Conservation (phyloP, 2,797 vertebrate genomes). For the Melanotaenia maccullochi region DNA sequence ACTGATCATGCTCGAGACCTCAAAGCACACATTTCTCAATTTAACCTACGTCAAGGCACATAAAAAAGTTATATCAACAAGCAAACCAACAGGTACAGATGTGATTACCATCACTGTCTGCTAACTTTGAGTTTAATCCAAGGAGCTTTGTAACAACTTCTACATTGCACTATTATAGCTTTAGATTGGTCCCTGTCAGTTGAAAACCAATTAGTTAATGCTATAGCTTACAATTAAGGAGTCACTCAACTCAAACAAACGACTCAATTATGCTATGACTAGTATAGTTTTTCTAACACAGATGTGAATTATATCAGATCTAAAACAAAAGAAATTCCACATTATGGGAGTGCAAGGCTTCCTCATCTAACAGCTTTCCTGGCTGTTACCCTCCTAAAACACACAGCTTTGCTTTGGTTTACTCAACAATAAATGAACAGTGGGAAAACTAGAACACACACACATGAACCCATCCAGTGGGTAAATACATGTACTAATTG, state of each 20-base stretch:
- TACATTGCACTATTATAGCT: constrained; percentile 46
- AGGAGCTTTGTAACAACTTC: constrained; percentile 36
- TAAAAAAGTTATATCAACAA: constrained; percentile 5
- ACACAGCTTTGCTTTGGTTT: constrained; percentile 71
- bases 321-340: constrained; percentile 63
- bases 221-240: constrained; percentile 41
- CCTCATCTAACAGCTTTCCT: constrained; percentile 36
- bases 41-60: constrained; percentile 73
- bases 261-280: constrained; percentile 20
- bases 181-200: constrained; percentile 55
- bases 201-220: constrained; percentile 39
- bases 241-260: constrained; percentile 5
- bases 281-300: constrained; percentile 36
- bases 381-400: constrained; percentile 45
- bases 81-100: neutral
- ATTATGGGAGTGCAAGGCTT: constrained; percentile 42
- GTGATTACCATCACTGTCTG: neutral
- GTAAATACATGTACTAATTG: constrained; percentile 50
- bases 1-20: constrained; percentile 22
- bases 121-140: constrained; percentile 19
- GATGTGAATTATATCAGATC: constrained; percentile 38
- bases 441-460: constrained; percentile 61
- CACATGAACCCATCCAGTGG: constrained; percentile 75
- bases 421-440: constrained; percentile 44
- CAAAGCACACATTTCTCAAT: constrained; percentile 29